Evolutionary conservation across 1,140 invertebrate species (phyloP).

Genomic region (Metaphire vulgaris): DNA sequence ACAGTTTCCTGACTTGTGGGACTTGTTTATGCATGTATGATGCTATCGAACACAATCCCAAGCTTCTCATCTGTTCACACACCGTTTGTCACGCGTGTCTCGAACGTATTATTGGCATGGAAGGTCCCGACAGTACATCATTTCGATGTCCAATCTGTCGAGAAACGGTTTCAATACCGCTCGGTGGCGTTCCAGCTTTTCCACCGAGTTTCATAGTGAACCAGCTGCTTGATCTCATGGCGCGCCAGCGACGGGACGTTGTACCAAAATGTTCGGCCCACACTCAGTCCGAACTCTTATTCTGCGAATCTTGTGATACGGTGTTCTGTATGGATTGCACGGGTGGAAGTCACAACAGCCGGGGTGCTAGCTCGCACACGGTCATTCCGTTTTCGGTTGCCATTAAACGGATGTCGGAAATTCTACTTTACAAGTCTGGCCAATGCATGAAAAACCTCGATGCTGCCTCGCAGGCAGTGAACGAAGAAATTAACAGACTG

Average conservation of each 20-base stretch:
- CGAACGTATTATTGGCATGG: constrained; percentile 67
- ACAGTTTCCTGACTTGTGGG: constrained; percentile 91
- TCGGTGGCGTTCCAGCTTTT: constrained; percentile 77
- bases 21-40: constrained; percentile 83
- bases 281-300: constrained; percentile 74
- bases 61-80: constrained; percentile 87
- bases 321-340: constrained; percentile 82
- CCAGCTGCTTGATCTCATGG: constrained; percentile 84
- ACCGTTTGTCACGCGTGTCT: constrained; percentile 86
- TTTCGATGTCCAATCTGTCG: constrained; percentile 92
- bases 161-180: constrained; percentile 79
- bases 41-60: constrained; percentile 81
- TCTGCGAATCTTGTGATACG: constrained; percentile 90
- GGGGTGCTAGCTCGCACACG: constrained; percentile 60
- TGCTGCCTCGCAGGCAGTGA: constrained; percentile 58
- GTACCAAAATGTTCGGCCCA: constrained; percentile 84
- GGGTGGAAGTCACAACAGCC: constrained; percentile 44
- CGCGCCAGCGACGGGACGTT: constrained; percentile 75
- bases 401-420: constrained; percentile 93
- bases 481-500: constrained; percentile 60
- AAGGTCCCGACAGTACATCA: constrained; percentile 58
- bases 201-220: constrained; percentile 92
- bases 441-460: constrained; percentile 48
- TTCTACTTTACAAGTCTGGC: constrained; percentile 87
- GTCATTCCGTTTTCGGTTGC: constrained; percentile 92